Evolutionary conservation across 2,797 vertebrate species (phyloP).

Genomic region (Xyrichtys novacula): DNA sequence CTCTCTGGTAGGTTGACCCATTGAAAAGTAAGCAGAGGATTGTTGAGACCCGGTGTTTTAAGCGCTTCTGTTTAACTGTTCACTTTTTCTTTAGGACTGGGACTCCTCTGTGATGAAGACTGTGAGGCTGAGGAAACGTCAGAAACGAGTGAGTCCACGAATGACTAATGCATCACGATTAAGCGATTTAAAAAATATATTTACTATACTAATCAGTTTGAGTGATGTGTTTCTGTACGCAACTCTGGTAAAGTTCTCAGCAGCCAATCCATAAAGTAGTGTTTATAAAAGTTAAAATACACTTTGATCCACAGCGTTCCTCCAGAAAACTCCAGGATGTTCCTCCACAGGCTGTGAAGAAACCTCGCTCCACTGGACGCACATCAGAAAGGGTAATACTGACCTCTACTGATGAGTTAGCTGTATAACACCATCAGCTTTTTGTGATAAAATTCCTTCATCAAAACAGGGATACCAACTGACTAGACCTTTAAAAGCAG

Average conservation of each 20-base stretch:
- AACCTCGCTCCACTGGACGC: conserved; percentile 87
- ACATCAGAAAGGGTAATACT: conserved; percentile 86
- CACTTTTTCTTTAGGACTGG: conserved; percentile 86
- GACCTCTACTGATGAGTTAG: conserved; percentile 52
- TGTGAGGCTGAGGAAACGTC: conserved; percentile 90
- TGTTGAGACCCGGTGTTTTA: not conserved
- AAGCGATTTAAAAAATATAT: not conserved
- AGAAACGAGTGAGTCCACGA: conserved; percentile 88
- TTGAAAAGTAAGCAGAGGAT: not conserved
- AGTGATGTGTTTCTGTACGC: not conserved
- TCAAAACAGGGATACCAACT: not conserved
- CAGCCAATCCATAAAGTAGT: not conserved
- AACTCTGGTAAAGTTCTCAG: no score
- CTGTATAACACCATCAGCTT: conserved; percentile 10
- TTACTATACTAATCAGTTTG: not conserved
- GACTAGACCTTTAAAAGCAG: not conserved
- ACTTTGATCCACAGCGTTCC: conserved; percentile 85
- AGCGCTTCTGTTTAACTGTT: not conserved
- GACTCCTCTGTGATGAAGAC: conserved; percentile 90
- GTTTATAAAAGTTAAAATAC: conserved; percentile 10
- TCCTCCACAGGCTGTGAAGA: conserved; percentile 88
- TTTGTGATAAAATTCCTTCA: not conserved
- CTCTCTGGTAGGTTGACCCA: conserved; percentile 86
- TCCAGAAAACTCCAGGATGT: conserved; percentile 88
- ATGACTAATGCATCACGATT: not conserved